Percentiles rank a stretch among this genome's conserved stretches.
These are phyloP conservation scores for Falco biarmicus DNA, from an alignment of 2,797 vertebrate genomes.

Conservation along the genomic window DNA sequence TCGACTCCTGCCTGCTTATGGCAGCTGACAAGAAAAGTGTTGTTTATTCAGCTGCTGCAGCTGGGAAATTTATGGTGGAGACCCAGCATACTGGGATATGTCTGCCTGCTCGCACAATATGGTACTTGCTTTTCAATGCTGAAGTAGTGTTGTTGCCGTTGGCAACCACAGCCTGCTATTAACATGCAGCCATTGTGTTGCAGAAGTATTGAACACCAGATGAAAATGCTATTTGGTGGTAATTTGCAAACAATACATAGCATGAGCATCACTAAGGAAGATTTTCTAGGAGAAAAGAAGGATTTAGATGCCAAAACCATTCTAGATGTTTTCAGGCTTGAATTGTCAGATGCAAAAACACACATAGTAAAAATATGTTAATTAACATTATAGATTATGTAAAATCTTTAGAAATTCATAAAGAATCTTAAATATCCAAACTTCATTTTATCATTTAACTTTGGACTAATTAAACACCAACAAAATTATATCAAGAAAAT, in stretches of 20 bases:
- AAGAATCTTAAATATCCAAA: background rate
- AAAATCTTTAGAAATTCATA: background rate
- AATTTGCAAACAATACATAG: constrained; percentile 40
- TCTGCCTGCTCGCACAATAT: background rate
- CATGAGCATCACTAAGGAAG: background rate
- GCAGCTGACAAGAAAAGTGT: background rate
- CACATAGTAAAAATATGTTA: background rate
- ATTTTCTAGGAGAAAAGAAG: background rate
- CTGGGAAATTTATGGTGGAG: background rate
- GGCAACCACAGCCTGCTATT: constrained; percentile 28
- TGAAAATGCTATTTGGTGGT: constrained; percentile 15
- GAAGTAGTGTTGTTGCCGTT: background rate
- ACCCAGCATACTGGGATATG: background rate
- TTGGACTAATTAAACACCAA: background rate
- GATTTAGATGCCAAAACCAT: background rate
- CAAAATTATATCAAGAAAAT: background rate
- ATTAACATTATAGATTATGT: background rate
- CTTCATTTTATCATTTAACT: background rate
- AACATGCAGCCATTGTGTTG: constrained; percentile 24
- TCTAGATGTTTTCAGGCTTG: background rate
- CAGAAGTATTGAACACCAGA: constrained; percentile 27
- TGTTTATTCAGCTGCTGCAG: constrained; percentile 7
- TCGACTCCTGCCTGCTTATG: background rate
- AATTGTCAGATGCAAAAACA: background rate
- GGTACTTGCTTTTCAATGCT: background rate